These are phyloP conservation scores for Perithous albicinctus DNA, from an alignment of 2,888 invertebrate species.

Conservation along the genomic window DNA sequence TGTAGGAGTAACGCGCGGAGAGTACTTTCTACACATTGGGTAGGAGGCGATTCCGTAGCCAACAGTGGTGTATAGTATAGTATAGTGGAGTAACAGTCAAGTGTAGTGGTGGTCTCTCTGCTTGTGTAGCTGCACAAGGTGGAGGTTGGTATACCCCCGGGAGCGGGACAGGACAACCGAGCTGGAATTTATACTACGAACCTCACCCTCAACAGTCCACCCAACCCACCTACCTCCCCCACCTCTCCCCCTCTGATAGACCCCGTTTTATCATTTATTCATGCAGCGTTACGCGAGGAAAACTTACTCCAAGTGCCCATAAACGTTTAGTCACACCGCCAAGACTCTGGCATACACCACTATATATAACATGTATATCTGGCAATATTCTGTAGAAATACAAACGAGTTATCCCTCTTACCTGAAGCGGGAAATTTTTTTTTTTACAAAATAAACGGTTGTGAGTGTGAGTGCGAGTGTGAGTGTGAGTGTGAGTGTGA, in stretches of 20 bases:
- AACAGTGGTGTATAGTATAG: constrained; percentile 1
- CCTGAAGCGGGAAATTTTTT: not conserved
- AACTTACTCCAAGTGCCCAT: constrained; percentile 83
- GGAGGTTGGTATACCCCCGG: constrained; percentile 77
- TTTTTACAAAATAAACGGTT: not conserved
- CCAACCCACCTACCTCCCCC: constrained; percentile 76
- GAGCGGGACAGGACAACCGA: constrained; percentile 81
- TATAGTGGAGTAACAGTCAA: constrained; percentile 1
- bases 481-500: not conserved
- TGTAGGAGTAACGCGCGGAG: constrained; percentile 8
- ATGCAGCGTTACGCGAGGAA: constrained; percentile 82
- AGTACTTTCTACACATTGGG: constrained; percentile 49
- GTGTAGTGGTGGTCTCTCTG: constrained; percentile 24
- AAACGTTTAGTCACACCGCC: constrained; percentile 81
- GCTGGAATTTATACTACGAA: constrained; percentile 82
- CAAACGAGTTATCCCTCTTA: constrained; percentile 13
- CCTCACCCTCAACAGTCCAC: constrained; percentile 73
- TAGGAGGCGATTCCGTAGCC: constrained; percentile 9
- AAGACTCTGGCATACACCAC: constrained; percentile 55
- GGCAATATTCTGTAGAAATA: not conserved
- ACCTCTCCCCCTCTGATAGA: constrained; percentile 63
- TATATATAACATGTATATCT: not conserved
- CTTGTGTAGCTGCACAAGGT: constrained; percentile 19
- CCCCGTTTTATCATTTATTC: constrained; percentile 80
- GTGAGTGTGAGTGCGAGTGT: not conserved